Percentiles rank a stretch among this genome's conserved stretches.
These are phyloP conservation scores for Aporrectodea caliginosa DNA, from an alignment of 1,140 invertebrate species.

Conservation along the genomic window DNA sequence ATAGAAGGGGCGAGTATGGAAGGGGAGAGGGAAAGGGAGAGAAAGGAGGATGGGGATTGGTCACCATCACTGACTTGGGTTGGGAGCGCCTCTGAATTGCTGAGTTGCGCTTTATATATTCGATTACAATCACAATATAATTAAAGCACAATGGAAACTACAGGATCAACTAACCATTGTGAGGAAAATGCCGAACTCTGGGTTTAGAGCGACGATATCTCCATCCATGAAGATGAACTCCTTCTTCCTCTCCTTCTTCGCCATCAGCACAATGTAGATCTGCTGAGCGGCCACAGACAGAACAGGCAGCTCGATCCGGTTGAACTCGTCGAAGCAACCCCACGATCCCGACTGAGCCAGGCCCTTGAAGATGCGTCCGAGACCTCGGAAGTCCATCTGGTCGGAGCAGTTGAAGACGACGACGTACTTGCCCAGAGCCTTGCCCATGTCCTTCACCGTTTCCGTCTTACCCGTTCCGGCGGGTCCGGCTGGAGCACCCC, in stretches of 20 bases:
- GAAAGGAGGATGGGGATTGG: too few relatives aligned
- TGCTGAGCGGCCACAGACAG: slow-evolving; percentile 94
- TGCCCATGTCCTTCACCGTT: slow-evolving; percentile 96
- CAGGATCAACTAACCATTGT: slow-evolving; percentile 71
- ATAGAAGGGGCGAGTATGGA: too few relatives aligned
- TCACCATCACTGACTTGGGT: too few relatives aligned
- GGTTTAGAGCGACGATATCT: slow-evolving; percentile 84
- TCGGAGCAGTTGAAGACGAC: slow-evolving; percentile 98
- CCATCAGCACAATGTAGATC: slow-evolving; percentile 83
- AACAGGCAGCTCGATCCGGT: slow-evolving; percentile 90
- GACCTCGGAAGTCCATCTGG: slow-evolving; percentile 93
- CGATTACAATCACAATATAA: too few relatives aligned
- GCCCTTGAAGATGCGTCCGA: slow-evolving; percentile 86
- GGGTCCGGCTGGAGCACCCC: slow-evolving; percentile 88
- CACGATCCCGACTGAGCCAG: slow-evolving; percentile 91
- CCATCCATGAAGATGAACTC: slow-evolving; percentile 90
- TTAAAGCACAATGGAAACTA: too few relatives aligned
- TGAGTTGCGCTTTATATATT: too few relatives aligned
- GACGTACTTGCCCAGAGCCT: slow-evolving; percentile 96
- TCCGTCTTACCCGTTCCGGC: slow-evolving; percentile 95
- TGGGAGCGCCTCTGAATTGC: too few relatives aligned
- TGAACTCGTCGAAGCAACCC: slow-evolving; percentile 97
- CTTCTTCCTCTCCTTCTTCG: slow-evolving; percentile 85
- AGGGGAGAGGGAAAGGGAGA: too few relatives aligned
- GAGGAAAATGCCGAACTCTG: slow-evolving; percentile 94